Percentiles rank a stretch among this genome's conserved stretches.
These are phyloP conservation scores for Paelopatides confundens DNA, from an alignment of 53 echinoderm and acorn worm genomes.

Conservation along the genomic window DNA sequence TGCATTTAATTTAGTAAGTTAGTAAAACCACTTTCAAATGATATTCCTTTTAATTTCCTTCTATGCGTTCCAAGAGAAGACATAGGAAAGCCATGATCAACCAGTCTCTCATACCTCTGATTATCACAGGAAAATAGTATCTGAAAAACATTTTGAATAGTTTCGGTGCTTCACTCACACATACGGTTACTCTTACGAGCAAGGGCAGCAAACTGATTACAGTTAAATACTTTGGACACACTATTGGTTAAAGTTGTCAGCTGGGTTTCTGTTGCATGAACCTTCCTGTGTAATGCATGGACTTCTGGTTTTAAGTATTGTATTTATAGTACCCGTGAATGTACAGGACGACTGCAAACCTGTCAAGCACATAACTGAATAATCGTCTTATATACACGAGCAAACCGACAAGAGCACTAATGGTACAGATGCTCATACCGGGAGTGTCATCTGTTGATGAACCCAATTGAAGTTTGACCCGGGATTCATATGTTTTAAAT, in stretches of 20 bases:
- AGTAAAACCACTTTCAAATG: slow-evolving; percentile 12
- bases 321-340: background rate
- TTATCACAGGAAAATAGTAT: background rate
- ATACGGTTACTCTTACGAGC: background rate
- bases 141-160: background rate
- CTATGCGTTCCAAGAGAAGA: background rate
- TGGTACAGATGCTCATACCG: too few relatives aligned
- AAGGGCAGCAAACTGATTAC: background rate
- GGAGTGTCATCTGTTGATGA: too few relatives aligned
- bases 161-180: background rate
- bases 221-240: background rate
- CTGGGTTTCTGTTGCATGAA: background rate
- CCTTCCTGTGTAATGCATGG: background rate
- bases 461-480: too few relatives aligned
- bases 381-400: too few relatives aligned
- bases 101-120: background rate
- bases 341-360: background rate
- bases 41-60: background rate
- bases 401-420: too few relatives aligned
- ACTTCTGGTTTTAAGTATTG: background rate
- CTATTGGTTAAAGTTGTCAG: background rate
- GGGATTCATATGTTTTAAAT: too few relatives aligned
- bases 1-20: background rate
- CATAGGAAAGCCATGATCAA: background rate
- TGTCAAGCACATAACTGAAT: too few relatives aligned